Percentiles rank a stretch among this genome's conserved stretches.
phyloP scores from a whole-genome alignment of 2,888 invertebrate species.

The Sympetrum striolatum region DNA sequence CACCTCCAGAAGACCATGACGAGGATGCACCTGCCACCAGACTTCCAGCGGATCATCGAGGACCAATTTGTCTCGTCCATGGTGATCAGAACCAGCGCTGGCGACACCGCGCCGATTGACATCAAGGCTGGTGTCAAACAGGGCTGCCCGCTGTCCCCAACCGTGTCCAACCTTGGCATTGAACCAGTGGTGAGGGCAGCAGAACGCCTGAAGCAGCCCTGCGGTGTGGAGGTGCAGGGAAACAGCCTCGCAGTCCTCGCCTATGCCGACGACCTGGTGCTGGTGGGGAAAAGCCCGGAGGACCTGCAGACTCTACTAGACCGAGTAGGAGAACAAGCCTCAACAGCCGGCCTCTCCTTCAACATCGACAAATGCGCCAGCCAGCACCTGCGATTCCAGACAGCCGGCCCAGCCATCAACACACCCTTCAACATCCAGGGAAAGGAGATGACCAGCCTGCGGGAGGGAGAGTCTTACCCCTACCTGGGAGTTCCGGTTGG shows the following conservation, averaged over 20 bases:
- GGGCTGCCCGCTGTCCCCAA: constrained; percentile 55
- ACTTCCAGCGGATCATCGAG: too few species aligned
- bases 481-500: constrained; percentile 55
- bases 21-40: too few species aligned
- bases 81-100: constrained; percentile 47
- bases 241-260: constrained; percentile 45
- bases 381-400: constrained; percentile 44
- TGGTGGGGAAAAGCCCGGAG: constrained; percentile 48
- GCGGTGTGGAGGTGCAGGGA: constrained; percentile 45
- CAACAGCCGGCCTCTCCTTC: constrained; percentile 51
- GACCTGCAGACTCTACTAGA: constrained; percentile 46
- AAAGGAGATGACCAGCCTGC: neutral
- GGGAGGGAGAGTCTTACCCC: constrained; percentile 38
- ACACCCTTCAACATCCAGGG: neutral
- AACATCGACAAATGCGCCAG: constrained; percentile 49
- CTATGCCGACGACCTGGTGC: constrained; percentile 52
- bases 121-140: constrained; percentile 53
- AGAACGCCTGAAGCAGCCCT: neutral
- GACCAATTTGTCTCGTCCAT: constrained; percentile 44
- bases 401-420: neutral
- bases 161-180: too few species aligned
- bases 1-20: too few species aligned
- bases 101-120: too few species aligned
- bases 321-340: constrained; percentile 3
- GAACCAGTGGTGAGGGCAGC: constrained; percentile 46